These are phyloP conservation scores for Diplosoma virens DNA, from an alignment of 23 tunicate species.

Conservation along the genomic window DNA sequence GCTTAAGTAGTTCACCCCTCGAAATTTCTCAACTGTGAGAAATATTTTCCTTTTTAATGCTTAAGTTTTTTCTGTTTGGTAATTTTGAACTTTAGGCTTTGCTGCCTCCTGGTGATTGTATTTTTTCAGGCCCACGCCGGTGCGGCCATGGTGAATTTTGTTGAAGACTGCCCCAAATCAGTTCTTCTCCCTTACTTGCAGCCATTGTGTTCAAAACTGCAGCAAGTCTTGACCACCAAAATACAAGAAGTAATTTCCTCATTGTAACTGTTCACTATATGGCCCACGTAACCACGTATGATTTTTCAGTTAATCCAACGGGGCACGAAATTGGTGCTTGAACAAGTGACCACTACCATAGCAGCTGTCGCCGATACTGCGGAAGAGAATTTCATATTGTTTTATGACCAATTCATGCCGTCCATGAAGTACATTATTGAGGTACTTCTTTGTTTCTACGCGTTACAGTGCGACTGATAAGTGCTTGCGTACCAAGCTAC, in stretches of 20 bases:
- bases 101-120: too few relatives aligned
- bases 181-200: slow-evolving; percentile 76
- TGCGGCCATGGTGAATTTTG: slow-evolving; percentile 98
- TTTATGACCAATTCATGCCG: slow-evolving; percentile 89
- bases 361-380: slow-evolving; percentile 99
- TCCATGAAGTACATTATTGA: slow-evolving; percentile 74
- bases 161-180: slow-evolving; percentile 96
- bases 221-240: slow-evolving; percentile 52
- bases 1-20: too few relatives aligned
- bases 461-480: too few relatives aligned
- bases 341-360: slow-evolving; percentile 94
- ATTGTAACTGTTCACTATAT: background rate
- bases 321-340: slow-evolving; percentile 85
- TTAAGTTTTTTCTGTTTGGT: too few relatives aligned
- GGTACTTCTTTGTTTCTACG: too few relatives aligned
- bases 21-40: too few relatives aligned
- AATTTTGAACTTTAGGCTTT: too few relatives aligned
- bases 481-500: too few relatives aligned
- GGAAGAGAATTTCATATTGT: slow-evolving; percentile 66
- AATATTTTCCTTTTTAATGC: too few relatives aligned
- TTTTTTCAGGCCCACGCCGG: slow-evolving; percentile 94
- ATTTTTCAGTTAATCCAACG: slow-evolving; percentile 43
- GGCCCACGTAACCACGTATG: background rate
- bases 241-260: slow-evolving; percentile 74
- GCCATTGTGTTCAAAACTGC: slow-evolving; percentile 83